phyloP scores from a whole-genome alignment of 2,797 vertebrate genomes.

The Bradypus variegatus region DNA sequence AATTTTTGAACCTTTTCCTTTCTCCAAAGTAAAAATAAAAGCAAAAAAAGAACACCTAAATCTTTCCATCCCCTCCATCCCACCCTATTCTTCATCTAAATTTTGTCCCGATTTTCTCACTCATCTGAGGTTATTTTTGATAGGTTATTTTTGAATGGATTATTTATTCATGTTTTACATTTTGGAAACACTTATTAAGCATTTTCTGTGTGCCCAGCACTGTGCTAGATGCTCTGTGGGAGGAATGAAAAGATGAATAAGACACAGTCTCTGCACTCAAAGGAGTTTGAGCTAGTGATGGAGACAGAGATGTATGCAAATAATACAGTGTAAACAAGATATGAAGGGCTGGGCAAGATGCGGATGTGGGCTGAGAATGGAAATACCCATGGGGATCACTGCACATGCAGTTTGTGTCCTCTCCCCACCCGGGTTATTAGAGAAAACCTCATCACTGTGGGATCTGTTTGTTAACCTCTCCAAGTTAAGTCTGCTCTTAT shows the following conservation, averaged over 20 bases:
- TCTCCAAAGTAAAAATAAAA: too few species aligned
- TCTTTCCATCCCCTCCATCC: too few species aligned
- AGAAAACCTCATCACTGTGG: slow-evolving; percentile 13
- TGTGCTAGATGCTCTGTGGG: not conserved
- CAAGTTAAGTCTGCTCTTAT: not conserved
- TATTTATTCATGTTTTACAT: not conserved
- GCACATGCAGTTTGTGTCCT: not conserved
- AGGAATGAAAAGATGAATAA: not conserved
- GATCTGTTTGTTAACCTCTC: not conserved
- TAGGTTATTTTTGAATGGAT: not conserved
- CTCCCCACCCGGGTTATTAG: not conserved
- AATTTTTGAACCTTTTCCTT: too few species aligned
- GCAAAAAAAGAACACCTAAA: too few species aligned
- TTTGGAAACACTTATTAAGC: not conserved
- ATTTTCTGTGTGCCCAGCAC: not conserved
- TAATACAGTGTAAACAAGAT: not conserved
- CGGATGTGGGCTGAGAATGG: not conserved
- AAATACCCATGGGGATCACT: not conserved
- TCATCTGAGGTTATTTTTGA: not conserved
- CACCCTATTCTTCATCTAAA: too few species aligned
- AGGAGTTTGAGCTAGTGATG: not conserved
- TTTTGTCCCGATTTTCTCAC: too few species aligned
- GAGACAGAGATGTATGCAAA: not conserved
- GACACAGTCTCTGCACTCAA: not conserved
- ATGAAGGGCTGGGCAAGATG: not conserved